Conservation (phyloP, 2,797 vertebrate genomes). For the Liparis tanakae region DNA sequence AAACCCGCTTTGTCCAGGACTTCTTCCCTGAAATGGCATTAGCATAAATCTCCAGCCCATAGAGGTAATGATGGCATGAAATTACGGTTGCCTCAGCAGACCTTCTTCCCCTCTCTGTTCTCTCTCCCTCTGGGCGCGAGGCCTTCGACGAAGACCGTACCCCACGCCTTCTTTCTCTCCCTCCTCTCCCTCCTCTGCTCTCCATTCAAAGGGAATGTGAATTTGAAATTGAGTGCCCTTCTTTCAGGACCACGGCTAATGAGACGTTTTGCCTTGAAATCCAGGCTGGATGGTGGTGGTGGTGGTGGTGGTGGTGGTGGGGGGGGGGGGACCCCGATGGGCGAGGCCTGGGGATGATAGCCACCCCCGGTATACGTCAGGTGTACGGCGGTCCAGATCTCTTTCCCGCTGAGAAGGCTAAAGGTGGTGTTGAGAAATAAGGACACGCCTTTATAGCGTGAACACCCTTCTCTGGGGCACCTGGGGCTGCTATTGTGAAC, state of each 20-base stretch:
- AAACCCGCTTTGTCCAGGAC: slow-evolving; percentile 68
- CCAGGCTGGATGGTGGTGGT: slow-evolving; percentile 72
- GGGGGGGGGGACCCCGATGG: slow-evolving; percentile 71
- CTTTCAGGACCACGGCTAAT: slow-evolving; percentile 85
- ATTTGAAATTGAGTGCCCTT: slow-evolving; percentile 83
- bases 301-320: too few species aligned
- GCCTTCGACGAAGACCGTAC: slow-evolving; percentile 71
- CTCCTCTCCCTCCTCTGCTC: slow-evolving; percentile 65
- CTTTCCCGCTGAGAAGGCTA: slow-evolving; percentile 55
- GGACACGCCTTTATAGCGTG: slow-evolving; percentile 63
- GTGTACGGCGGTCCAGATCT: slow-evolving; percentile 70
- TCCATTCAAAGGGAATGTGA: slow-evolving; percentile 87
- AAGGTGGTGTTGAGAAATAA: slow-evolving; percentile 61
- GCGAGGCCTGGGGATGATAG: slow-evolving; percentile 77
- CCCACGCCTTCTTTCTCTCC: slow-evolving; percentile 62
- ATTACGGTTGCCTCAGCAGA: slow-evolving; percentile 83
- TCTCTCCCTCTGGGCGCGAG: slow-evolving; percentile 76
- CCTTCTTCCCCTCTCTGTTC: slow-evolving; percentile 67
- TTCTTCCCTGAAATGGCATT: slow-evolving; percentile 74
- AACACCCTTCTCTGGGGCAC: slow-evolving; percentile 65
- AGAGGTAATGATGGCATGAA: slow-evolving; percentile 83
- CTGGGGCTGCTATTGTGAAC: slow-evolving; percentile 69
- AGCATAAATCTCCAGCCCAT: slow-evolving; percentile 78
- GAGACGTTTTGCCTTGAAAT: slow-evolving; percentile 88
- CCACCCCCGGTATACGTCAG: slow-evolving; percentile 70